Conservation (phyloP, 2,113 vertebrate species). For the Setophaga kirtlandii region DNA sequence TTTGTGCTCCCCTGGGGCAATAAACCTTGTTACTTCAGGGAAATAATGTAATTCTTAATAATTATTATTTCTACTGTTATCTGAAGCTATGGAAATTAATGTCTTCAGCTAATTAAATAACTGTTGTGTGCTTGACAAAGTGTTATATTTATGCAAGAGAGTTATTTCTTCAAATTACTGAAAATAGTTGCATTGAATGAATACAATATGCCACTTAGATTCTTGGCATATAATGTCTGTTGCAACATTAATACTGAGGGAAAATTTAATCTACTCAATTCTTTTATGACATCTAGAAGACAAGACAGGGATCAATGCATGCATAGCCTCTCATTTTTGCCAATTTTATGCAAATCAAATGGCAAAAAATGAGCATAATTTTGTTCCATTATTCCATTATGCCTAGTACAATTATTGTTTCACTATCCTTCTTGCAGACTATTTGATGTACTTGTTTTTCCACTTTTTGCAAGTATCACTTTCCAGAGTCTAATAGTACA, state of each 20-base stretch:
- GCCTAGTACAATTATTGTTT: background rate
- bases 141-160: constrained; percentile 14
- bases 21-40: background rate
- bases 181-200: constrained; percentile 27
- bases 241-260: background rate
- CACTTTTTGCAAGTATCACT: background rate
- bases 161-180: constrained; percentile 20
- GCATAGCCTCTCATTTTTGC: background rate
- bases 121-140: constrained; percentile 23
- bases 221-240: background rate
- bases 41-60: background rate
- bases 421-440: background rate
- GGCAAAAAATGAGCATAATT: constrained; percentile 9
- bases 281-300: constrained; percentile 7
- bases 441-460: background rate
- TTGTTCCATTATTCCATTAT: constrained; percentile 30
- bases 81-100: background rate
- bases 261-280: constrained; percentile 5
- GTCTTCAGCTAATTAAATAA: constrained; percentile 26
- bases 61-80: background rate
- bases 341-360: constrained; percentile 44
- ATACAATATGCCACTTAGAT: constrained; percentile 9
- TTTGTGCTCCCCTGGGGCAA: background rate
- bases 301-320: constrained; percentile 15
- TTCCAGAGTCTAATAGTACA: background rate